A percentile compares a stretch with the other conserved stretches of the same genome.
Evolutionary conservation across 1,140 invertebrate species (phyloP).

Genomic region (Glossosoma conforme): DNA sequence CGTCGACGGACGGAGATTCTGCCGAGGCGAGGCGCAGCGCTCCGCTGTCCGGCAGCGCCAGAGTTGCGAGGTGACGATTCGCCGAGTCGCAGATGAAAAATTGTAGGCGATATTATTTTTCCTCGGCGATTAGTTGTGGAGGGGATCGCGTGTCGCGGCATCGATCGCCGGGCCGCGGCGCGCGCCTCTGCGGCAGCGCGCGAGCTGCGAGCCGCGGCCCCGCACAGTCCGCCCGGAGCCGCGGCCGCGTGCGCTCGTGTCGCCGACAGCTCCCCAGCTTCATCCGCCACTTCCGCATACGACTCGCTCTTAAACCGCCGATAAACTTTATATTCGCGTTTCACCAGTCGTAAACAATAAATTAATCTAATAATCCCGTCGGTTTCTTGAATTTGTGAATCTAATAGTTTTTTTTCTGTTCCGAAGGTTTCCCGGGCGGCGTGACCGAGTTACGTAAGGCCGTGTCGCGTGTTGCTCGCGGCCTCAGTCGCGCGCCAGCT

Average conservation of each 20-base stretch:
- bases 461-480: background rate
- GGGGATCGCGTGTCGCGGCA: constrained; percentile 9
- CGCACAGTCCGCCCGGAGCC: background rate
- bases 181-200: constrained; percentile 1
- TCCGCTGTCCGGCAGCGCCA: background rate
- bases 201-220: constrained; percentile 1
- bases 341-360: no score
- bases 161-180: constrained; percentile 10
- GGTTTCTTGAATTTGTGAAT: no score
- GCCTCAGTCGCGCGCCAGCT: background rate
- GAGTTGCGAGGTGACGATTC: background rate
- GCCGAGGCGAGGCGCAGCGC: background rate
- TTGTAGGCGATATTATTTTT: constrained; percentile 1
- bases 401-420: no score
- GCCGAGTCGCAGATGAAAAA: constrained; percentile 10
- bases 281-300: no score
- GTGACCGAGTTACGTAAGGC: background rate
- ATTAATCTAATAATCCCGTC: no score
- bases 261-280: background rate
- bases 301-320: no score
- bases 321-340: no score
- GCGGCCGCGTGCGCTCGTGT: background rate
- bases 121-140: background rate
- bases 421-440: no score
- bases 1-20: background rate